Evolutionary conservation across 2,888 invertebrate species (phyloP), one percentile per base, ranked within the genome.

Genomic region (Zhengitettix transpicula): DNA sequence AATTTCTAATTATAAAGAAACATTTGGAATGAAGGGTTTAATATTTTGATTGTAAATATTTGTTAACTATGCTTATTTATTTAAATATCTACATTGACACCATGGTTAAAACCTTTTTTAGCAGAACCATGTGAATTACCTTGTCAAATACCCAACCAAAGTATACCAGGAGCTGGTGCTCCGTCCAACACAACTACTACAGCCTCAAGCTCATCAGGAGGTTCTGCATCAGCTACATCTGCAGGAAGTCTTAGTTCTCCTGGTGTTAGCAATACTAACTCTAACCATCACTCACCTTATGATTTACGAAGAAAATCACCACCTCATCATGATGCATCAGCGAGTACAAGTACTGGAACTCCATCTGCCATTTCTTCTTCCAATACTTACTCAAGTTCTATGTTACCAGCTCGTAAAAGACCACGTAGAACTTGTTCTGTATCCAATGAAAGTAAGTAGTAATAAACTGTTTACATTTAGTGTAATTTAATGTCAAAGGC

Each of bases 231-330:
- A 15, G 58, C 61, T 56, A 75, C 76, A 55, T 75, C 74, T 16
- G 56, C 65, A 74, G 73, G 69, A 67, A 62, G 69, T 70, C 66
- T 71, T 68, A 67, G 71, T 71, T 64, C 70, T 68, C 61, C 69
- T 68, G 62, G 70, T 59, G 76, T 79, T 67, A 73, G 78, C 69
- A 70, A 68, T 56, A 77, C 78, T 55, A 78, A 79, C 61, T 75
- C 77, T 64, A 16, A 71, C 73, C 91, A 92, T 74, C 90, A 90
- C 73, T 89, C 91, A 65, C 93, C 93, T 2, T 93, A 93, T 72
- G 93, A 93, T 73, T 77, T 93, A 70, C 81, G 93, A 64, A 81
- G 92, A 68, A 93, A 93, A 75, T 89, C 86, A 65, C 88, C 87
- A 55, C 84, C 85, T 55, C 80, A 81, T 68, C 69, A 68, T 55